Conservation (phyloP, 1,140 invertebrate species). For the Chymomyza costata region DNA sequence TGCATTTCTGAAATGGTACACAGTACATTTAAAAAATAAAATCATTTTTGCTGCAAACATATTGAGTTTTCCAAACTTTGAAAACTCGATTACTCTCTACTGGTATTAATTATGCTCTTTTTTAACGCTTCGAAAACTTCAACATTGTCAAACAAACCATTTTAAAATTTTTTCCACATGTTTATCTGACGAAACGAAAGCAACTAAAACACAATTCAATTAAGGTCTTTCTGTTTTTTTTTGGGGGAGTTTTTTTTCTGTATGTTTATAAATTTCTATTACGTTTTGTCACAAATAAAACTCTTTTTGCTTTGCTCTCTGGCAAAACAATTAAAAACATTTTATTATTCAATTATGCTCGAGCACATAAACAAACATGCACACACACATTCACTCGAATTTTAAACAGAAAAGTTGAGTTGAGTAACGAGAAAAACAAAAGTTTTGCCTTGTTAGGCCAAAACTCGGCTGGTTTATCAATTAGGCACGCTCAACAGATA, state of each 20-base stretch:
- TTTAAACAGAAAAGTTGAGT: slow-evolving; percentile 6
- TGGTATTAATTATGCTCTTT: too few species aligned
- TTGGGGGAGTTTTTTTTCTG: slow-evolving; percentile 39
- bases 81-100: too few species aligned
- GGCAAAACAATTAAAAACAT: slow-evolving; percentile 53
- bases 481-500: slow-evolving; percentile 44
- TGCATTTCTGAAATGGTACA: too few species aligned
- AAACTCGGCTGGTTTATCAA: slow-evolving; percentile 65
- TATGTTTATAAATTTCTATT: slow-evolving; percentile 37
- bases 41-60: too few species aligned
- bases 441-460: too few species aligned
- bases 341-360: slow-evolving; percentile 65
- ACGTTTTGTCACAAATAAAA: slow-evolving; percentile 14
- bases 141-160: too few species aligned
- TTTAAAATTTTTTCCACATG: too few species aligned
- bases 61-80: too few species aligned
- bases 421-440: slow-evolving; percentile 3
- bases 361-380: slow-evolving; percentile 23
- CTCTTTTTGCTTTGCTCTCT: slow-evolving; percentile 19
- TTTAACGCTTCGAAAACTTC: too few species aligned
- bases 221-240: slow-evolving; percentile 15
- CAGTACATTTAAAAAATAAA: too few species aligned
- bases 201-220: too few species aligned
- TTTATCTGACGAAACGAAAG: too few species aligned
- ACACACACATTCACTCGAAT: slow-evolving; percentile 20